Evolutionary conservation across 2,113 vertebrate species (phyloP).

Genomic region (Prunella fulvescens): DNA sequence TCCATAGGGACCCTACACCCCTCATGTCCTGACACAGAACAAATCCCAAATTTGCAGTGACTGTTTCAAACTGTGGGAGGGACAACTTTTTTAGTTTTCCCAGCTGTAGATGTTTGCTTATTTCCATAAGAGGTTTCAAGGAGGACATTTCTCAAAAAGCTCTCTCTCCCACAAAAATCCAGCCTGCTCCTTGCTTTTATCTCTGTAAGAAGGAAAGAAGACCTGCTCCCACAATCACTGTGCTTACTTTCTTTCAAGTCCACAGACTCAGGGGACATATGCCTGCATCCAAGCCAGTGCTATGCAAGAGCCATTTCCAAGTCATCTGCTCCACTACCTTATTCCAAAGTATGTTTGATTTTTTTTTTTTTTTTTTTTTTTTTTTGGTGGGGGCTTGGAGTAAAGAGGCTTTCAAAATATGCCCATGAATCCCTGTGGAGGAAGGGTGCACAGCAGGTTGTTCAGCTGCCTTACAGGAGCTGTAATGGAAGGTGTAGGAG

Average conservation of each 20-base stretch:
- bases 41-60: neutral
- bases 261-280: neutral
- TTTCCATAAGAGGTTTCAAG: neutral
- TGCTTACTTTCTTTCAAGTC: neutral
- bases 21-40: neutral
- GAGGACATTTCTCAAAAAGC: neutral
- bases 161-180: neutral
- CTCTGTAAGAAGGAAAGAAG: neutral
- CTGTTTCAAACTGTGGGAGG: neutral
- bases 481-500: neutral
- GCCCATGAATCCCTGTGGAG: neutral
- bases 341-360: neutral
- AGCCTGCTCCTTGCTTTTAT: slow-evolving; percentile 5
- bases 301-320: slow-evolving; percentile 6
- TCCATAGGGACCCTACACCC: neutral
- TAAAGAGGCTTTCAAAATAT: slow-evolving; percentile 16
- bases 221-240: neutral
- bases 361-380: neutral
- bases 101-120: neutral
- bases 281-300: neutral
- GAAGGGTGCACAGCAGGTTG: neutral
- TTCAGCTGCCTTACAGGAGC: neutral
- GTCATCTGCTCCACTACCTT: neutral
- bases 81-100: neutral
- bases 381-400: neutral